phyloP scores from a whole-genome alignment of 2,888 invertebrate genomes.

The Resseliella maxima region DNA sequence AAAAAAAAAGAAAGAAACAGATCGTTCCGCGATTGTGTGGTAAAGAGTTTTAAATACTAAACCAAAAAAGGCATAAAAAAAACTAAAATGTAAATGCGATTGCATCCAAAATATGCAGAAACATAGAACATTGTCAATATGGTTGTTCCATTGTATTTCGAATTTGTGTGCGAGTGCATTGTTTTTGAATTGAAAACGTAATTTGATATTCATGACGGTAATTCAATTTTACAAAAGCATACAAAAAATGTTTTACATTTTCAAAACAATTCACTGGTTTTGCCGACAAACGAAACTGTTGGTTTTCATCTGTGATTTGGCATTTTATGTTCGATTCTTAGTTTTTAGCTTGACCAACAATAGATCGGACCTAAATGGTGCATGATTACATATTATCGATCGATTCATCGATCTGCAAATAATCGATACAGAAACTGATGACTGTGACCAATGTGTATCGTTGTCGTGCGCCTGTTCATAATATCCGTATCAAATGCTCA shows the following conservation, averaged over 20 bases:
- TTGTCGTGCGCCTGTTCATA: neutral
- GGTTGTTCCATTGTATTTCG: constrained; percentile 40
- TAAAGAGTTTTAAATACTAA: neutral
- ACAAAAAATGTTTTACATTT: constrained; percentile 45
- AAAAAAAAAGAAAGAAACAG: neutral
- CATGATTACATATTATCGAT: neutral
- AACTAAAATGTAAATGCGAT: neutral
- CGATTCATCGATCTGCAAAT: neutral
- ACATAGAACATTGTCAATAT: constrained; percentile 34
- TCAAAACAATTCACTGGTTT: neutral
- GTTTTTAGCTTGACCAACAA: neutral
- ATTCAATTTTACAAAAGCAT: constrained; percentile 11
- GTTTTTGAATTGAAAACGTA: neutral
- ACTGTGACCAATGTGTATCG: neutral
- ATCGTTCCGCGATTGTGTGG: neutral
- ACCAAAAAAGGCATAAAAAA: neutral
- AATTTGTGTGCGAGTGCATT: neutral
- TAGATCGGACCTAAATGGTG: neutral
- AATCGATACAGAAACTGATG: neutral
- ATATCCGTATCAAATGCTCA: neutral
- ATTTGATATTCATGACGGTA: constrained; percentile 55
- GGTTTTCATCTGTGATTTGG: neutral
- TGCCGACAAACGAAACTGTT: constrained; percentile 22
- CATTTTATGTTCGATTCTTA: neutral
- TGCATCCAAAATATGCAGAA: constrained; percentile 19